Evolutionary conservation across 2,888 invertebrate genomes (phyloP).

Genomic region (Kuschelorhynchus macadamiae): DNA sequence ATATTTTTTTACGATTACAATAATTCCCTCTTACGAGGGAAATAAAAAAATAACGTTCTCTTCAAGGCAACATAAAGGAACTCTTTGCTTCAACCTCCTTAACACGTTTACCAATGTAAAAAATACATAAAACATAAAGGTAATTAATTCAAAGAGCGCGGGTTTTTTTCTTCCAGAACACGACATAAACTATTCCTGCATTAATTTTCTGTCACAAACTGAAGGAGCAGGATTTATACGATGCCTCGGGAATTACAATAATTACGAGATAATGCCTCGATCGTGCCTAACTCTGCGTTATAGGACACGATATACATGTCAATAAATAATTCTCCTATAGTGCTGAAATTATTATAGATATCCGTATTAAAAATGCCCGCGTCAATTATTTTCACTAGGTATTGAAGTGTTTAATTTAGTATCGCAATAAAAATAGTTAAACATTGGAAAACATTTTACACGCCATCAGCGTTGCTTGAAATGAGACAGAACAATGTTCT

Average conservation of each 20-base stretch:
- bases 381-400: constrained; percentile 18
- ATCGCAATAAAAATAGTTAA: too few species aligned
- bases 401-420: neutral
- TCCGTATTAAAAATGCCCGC: constrained; percentile 19
- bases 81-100: constrained; percentile 14
- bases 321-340: constrained; percentile 48
- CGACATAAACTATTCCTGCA: constrained; percentile 48
- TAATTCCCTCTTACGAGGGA: too few species aligned
- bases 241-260: constrained; percentile 46
- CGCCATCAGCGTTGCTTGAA: too few species aligned
- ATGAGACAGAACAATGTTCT: too few species aligned
- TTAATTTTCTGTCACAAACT: constrained; percentile 48
- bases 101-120: constrained; percentile 17
- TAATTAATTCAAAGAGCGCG: constrained; percentile 38
- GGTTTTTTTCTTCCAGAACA: constrained; percentile 40
- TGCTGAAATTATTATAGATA: constrained; percentile 43
- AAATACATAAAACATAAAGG: constrained; percentile 31
- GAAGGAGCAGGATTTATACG: constrained; percentile 48
- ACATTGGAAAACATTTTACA: too few species aligned
- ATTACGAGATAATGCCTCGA: constrained; percentile 49
- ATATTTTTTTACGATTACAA: too few species aligned
- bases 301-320: constrained; percentile 50
- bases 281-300: constrained; percentile 46
- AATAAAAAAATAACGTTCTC: too few species aligned
- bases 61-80: constrained; percentile 8